Evolutionary conservation across 2,888 invertebrate species (phyloP), one percentile per base, ranked within the genome.

Genomic region (Thalpophila matura): DNA sequence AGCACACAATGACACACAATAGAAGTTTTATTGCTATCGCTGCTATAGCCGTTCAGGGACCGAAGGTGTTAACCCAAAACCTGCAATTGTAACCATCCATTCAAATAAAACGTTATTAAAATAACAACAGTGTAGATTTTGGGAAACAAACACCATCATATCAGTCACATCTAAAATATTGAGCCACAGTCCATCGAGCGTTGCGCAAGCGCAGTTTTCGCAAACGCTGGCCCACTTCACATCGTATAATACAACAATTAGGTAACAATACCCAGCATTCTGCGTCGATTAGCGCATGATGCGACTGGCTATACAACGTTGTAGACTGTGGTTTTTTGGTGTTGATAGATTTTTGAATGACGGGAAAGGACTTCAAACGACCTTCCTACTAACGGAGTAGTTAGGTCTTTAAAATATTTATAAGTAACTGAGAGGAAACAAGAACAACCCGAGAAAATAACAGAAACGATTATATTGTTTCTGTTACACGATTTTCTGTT

Each of bases 201-300:
- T 61, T 46, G 47, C 64, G 56, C 64, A 73, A 69, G 16, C 38
- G 51, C 0, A 6, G 33, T 74, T 78, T 80, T 74, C 66, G 63
- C 78, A 79, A 82, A 74, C 63, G 64, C 27, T 72, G 81, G 40
- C 69, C 77, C 57, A 74, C 62, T 82, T 78, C 79, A 60, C 79
- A 78, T 37, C 59, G 58, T 71, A 78, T 78, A 81, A 80, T 77
- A 71, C 70, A 63, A 70, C 81, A 83, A 80, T 83, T 82, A 78
- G 70, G 76, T 61, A 80, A 80, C 59, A 74, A 69, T 67, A 56
- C 70, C 35, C 24, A 45, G 61, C 72, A 77, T 76, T 68, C 70
- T 35, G 60, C 40, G 61, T 18, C 67, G 66, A 72, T 80, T 73
- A 62, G 31, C 51, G 59, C 40, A 60, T 60, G 66, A 57, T 58